A percentile compares a stretch with the other conserved stretches of the same genome.
Conservation (phyloP, 1,140 invertebrate genomes). For the Bemisia tabaci region DNA sequence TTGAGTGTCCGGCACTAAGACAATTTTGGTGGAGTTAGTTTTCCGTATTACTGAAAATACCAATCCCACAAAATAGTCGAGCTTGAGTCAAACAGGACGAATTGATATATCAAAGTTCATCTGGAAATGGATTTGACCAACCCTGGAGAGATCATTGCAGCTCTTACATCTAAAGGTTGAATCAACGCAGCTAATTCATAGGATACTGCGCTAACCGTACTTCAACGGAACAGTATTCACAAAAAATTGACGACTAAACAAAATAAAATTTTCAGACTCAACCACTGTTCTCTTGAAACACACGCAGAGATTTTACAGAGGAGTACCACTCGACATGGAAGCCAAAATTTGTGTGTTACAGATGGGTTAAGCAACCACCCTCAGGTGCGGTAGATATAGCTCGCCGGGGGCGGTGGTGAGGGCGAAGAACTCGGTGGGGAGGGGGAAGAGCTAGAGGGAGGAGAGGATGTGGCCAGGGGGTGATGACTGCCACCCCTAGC, state of each 20-base stretch:
- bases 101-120: too few relatives aligned
- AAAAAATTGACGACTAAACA: not conserved
- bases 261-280: not conserved
- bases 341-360: not conserved
- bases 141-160: not conserved
- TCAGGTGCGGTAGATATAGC: not conserved
- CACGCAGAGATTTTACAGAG: not conserved
- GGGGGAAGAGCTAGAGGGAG: constrained; percentile 36
- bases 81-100: too few relatives aligned
- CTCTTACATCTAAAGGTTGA: not conserved
- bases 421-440: constrained; percentile 44
- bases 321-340: not conserved
- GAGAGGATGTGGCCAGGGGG: constrained; percentile 32
- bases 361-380: not conserved
- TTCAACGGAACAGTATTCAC: not conserved
- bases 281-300: too few relatives aligned
- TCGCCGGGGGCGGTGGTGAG: constrained; percentile 25
- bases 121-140: too few relatives aligned
- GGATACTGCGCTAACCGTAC: not conserved
- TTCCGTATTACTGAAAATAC: too few relatives aligned
- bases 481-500: constrained; percentile 29
- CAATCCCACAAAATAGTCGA: too few relatives aligned
- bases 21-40: too few relatives aligned
- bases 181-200: not conserved
- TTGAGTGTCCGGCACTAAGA: too few relatives aligned